These are phyloP conservation scores for Condylura cristata DNA, from an alignment of 2,113 vertebrate genomes.

Conservation along the genomic window DNA sequence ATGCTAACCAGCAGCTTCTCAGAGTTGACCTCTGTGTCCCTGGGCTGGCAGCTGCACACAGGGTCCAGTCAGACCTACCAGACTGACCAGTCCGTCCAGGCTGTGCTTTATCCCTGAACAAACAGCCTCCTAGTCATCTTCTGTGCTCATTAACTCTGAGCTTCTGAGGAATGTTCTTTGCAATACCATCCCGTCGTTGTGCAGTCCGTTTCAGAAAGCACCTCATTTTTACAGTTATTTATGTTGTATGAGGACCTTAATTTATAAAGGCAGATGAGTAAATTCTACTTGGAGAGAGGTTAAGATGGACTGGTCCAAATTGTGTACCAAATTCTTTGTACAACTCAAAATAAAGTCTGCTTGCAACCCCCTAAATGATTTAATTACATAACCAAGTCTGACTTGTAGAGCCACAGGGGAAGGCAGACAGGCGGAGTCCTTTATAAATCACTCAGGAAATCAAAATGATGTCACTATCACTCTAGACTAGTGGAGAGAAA, in stretches of 20 bases:
- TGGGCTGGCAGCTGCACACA: background rate
- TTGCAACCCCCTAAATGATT: background rate
- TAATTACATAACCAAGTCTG: slow-evolving; percentile 6
- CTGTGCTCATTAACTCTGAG: background rate
- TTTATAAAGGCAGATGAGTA: background rate
- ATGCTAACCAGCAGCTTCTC: background rate
- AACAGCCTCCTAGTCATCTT: background rate
- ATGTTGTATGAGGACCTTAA: background rate
- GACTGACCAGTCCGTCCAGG: background rate
- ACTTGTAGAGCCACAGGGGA: background rate
- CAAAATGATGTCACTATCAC: background rate
- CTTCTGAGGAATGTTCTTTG: background rate
- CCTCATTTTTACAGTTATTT: background rate
- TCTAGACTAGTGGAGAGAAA: background rate
- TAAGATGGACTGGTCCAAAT: background rate
- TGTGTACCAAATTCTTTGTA: background rate
- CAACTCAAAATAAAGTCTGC: background rate
- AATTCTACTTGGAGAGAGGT: background rate
- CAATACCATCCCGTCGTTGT: background rate
- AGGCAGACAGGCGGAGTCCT: background rate
- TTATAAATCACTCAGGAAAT: slow-evolving; percentile 8
- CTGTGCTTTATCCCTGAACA: background rate
- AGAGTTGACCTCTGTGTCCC: background rate
- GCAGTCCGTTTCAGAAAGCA: background rate
- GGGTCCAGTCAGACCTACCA: background rate